These are phyloP conservation scores for Heliconius congener DNA, from an alignment of 1,140 invertebrate genomes.

Conservation along the genomic window DNA sequence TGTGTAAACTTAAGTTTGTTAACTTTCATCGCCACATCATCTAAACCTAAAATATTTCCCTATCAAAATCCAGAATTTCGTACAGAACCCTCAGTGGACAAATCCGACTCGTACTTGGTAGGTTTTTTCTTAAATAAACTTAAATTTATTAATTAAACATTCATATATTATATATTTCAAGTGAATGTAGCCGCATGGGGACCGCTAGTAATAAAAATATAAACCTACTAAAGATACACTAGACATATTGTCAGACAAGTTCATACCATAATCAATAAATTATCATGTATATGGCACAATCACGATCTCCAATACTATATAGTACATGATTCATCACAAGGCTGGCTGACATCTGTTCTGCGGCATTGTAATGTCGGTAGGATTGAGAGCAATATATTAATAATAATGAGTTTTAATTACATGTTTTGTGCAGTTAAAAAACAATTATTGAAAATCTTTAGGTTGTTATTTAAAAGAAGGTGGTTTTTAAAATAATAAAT, in stretches of 20 bases:
- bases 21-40: too few relatives aligned
- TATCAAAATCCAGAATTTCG: too few relatives aligned
- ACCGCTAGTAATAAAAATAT: not conserved
- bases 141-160: too few relatives aligned
- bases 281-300: constrained; percentile 9
- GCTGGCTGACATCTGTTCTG: constrained; percentile 29
- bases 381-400: not conserved
- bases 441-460: not conserved
- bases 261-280: constrained; percentile 1
- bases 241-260: constrained; percentile 18
- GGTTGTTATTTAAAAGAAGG: not conserved
- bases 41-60: too few relatives aligned
- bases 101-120: too few relatives aligned
- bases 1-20: too few relatives aligned
- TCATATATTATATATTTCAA: too few relatives aligned
- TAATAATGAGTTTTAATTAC: not conserved
- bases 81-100: too few relatives aligned
- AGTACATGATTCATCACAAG: constrained; percentile 32
- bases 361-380: constrained; percentile 27
- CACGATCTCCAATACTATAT: not conserved
- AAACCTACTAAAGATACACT: not conserved
- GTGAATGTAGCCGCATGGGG: too few relatives aligned
- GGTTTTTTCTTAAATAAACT: too few relatives aligned
- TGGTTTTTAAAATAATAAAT: not conserved
- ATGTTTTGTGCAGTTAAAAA: not conserved